Base-by-base conservation (phyloP, 1,140 invertebrate genomes). In the Magallana ariakensis region DNA sequence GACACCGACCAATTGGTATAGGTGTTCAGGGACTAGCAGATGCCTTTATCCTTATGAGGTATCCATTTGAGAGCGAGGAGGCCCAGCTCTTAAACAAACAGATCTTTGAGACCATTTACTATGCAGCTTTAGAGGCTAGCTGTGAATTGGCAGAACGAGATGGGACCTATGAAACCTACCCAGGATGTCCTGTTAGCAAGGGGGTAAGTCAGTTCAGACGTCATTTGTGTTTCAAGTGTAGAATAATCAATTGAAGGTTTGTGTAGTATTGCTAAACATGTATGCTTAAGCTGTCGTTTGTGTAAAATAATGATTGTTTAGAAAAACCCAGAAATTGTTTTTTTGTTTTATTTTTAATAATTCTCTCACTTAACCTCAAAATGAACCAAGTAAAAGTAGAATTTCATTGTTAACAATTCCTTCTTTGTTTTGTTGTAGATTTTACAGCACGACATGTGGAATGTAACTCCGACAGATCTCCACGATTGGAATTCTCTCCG, bases 51-150 rank as follows among this genome's bases (percentile, higher is more conserved):
- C 94, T 99, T 33, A 98, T 99, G 98, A 95, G 94, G 80, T 97
- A 96, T 95, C 98, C 99, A 60, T 99, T 99, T 94, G 96, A 96
- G 66, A 95, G 95, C 93, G 95, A 96, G 82, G 96, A 98, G 93
- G 98, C 99, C 0, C 95, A 96, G 87, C 95, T 97, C 89, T 94
- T 99, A 3, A 99, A 99, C 95, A 97, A 97, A 90, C 97, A 99
- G 93, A 99, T 99, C 87, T 99, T 99, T 95, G 99, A 99, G 95
- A 99, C 98, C 0, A 97, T 99, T 86, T 99, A 99, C 94, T 99
- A 97, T 95, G 98, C 97, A n/a, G 98, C 99, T 2, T 94, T 99
- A 88, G 98, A 99, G 95, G 97, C 98, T 0, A 99, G 98, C 94
- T 99, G 98, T 95, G 98, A 99, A 95, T 95, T 99, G 80, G 98